Evolutionary conservation across 2,888 invertebrate genomes (phyloP).

Genomic region (Chorisops tibialis): DNA sequence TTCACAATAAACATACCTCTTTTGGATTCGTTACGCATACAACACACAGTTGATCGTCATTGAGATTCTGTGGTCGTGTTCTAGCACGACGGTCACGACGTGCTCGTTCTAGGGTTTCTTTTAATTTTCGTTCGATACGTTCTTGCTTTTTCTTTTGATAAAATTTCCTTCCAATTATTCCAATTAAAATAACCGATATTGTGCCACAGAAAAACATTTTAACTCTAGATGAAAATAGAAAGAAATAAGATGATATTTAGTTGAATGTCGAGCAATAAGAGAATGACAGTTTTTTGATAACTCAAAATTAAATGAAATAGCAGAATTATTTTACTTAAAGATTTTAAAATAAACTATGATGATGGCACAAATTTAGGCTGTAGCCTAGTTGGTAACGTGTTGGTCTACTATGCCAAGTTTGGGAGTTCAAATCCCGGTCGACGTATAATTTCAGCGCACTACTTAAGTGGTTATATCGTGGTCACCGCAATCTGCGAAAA

Average conservation of each 20-base stretch:
- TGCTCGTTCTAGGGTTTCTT: slow-evolving; percentile 62
- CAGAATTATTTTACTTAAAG: no score
- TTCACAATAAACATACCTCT: slow-evolving; percentile 57
- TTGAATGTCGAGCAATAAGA: background rate
- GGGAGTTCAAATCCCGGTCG: no score
- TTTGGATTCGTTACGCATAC: slow-evolving; percentile 83
- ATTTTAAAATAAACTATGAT: no score
- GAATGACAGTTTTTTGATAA: background rate
- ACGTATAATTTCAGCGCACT: no score
- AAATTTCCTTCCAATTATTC: slow-evolving; percentile 57
- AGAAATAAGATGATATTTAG: background rate
- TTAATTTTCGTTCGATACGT: slow-evolving; percentile 58
- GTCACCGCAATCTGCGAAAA: no score
- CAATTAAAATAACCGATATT: slow-evolving; percentile 56
- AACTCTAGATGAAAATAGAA: slow-evolving; percentile 49
- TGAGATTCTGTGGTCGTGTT: slow-evolving; percentile 59
- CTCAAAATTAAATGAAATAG: no score
- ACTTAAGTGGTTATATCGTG: no score
- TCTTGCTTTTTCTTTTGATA: slow-evolving; percentile 55
- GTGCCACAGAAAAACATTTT: slow-evolving; percentile 58
- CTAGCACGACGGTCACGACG: slow-evolving; percentile 64
- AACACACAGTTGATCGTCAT: slow-evolving; percentile 70
- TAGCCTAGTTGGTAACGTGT: no score
- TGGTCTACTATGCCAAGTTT: no score
- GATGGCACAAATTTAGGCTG: no score